phyloP scores from a whole-genome alignment of 2,797 vertebrate genomes.

The Thalassophryne amazonica region DNA sequence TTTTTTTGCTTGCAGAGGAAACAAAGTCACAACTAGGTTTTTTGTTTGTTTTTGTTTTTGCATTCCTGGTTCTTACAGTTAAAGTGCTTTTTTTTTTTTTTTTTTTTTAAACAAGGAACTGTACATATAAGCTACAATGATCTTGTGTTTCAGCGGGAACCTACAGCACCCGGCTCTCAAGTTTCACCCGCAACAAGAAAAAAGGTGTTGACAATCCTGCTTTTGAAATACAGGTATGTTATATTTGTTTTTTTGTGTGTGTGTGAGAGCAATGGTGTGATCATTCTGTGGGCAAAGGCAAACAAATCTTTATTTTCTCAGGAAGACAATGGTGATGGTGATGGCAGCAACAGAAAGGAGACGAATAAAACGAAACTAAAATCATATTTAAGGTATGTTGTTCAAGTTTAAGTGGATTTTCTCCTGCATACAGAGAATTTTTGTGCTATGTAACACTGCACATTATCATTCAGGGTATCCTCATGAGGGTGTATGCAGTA shows the following conservation, averaged over 20 bases:
- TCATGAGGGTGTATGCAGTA: too few species aligned
- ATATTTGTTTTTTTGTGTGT: neutral
- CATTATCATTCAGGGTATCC: too few species aligned
- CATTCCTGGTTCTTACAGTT: constrained; percentile 7
- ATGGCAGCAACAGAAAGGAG: constrained; percentile 6
- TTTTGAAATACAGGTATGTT: constrained; percentile 67
- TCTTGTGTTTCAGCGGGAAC: constrained; percentile 63
- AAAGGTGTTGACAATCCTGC: constrained; percentile 64
- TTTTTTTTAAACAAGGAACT: too few species aligned
- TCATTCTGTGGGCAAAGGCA: too few species aligned
- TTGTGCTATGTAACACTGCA: too few species aligned
- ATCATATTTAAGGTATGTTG: constrained; percentile 68
- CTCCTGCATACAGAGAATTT: too few species aligned
- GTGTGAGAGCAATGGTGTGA: too few species aligned
- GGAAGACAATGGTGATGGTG: constrained; percentile 46
- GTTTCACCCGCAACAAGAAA: neutral
- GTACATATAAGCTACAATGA: constrained; percentile 4
- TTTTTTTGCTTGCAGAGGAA: constrained; percentile 14
- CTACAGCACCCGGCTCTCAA: constrained; percentile 26
- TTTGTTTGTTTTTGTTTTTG: constrained; percentile 14
- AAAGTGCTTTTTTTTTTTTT: constrained; percentile 19
- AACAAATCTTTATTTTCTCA: constrained; percentile 29
- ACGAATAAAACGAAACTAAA: constrained; percentile 39
- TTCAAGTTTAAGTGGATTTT: neutral
- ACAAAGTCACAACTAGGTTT: neutral